phyloP scores from a whole-genome alignment of 2,888 invertebrate genomes.

The Griposia aprilina region DNA sequence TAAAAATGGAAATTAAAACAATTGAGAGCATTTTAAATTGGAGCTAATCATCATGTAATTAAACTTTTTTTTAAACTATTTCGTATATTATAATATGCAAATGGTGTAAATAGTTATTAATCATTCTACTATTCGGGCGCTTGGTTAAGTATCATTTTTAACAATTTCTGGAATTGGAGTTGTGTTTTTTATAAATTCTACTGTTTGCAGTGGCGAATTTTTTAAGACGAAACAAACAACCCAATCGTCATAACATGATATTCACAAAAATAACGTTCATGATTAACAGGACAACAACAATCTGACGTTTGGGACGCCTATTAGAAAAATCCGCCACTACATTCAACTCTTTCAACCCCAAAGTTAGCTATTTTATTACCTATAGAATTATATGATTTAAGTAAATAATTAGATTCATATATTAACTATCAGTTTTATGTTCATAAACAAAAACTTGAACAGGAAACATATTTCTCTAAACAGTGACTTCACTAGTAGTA shows the following conservation, averaged over 20 bases:
- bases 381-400: constrained; percentile 64
- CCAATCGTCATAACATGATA: constrained; percentile 50
- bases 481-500: constrained; percentile 59
- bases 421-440: constrained; percentile 56
- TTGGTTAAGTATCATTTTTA: constrained; percentile 50
- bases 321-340: constrained; percentile 45
- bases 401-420: constrained; percentile 58
- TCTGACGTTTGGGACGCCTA: constrained; percentile 21
- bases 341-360: constrained; percentile 49
- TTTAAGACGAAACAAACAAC: constrained; percentile 25
- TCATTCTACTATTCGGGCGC: constrained; percentile 33
- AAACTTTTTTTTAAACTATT: constrained; percentile 37
- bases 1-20: constrained; percentile 47
- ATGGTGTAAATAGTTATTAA: constrained; percentile 42
- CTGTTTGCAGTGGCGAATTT: constrained; percentile 43
- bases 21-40: constrained; percentile 45
- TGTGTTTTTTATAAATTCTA: constrained; percentile 29
- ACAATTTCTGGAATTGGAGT: constrained; percentile 47
- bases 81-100: constrained; percentile 36
- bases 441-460: constrained; percentile 45
- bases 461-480: constrained; percentile 60
- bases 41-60: constrained; percentile 55
- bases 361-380: constrained; percentile 52
- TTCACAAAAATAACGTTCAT: constrained; percentile 49
- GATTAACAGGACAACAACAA: constrained; percentile 48